Percentiles rank a stretch among this genome's conserved stretches.
phyloP scores from a whole-genome alignment of 30 jellyfish, hydroid and myxozoan genomes.

The Catostylus mosaicus region DNA sequence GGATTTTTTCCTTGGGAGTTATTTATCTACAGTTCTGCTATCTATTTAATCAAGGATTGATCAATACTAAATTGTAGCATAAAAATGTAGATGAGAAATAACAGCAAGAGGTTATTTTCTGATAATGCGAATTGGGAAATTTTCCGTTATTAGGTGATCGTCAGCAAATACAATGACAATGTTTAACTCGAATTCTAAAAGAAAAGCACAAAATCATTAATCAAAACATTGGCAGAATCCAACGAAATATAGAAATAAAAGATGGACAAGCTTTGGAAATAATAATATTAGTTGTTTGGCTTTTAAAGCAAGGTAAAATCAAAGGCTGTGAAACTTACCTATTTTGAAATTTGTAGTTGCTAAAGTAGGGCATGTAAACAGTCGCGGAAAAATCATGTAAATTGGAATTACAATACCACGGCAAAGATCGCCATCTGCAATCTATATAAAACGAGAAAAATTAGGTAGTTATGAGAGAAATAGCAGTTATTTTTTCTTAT shows the following conservation, averaged over 20 bases:
- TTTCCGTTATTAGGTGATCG: conserved; percentile 93
- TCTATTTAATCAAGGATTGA: no score
- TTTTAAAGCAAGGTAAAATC: not conserved
- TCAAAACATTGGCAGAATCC: no score
- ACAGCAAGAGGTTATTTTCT: not conserved
- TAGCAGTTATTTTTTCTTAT: no score
- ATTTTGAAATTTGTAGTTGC: conserved; percentile 94
- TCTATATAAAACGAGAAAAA: conserved; percentile 40
- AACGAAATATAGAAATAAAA: no score
- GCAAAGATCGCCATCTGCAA: conserved; percentile 98
- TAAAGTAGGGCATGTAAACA: conserved; percentile 93
- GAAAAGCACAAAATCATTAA: conserved; percentile 6
- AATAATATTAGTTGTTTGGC: not conserved
- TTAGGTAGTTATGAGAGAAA: no score
- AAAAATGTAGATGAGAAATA: no score
- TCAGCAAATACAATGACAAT: conserved; percentile 85
- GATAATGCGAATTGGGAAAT: conserved; percentile 82
- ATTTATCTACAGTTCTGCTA: no score
- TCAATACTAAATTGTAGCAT: no score
- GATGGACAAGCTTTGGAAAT: not conserved
- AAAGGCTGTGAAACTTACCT: conserved; percentile 65
- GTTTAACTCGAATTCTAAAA: conserved; percentile 88
- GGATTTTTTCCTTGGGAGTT: no score
- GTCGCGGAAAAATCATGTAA: conserved; percentile 95
- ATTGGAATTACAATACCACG: conserved; percentile 88